Evolutionary conservation across 2,888 invertebrate species (phyloP).

Genomic region (Papilio demoleus): DNA sequence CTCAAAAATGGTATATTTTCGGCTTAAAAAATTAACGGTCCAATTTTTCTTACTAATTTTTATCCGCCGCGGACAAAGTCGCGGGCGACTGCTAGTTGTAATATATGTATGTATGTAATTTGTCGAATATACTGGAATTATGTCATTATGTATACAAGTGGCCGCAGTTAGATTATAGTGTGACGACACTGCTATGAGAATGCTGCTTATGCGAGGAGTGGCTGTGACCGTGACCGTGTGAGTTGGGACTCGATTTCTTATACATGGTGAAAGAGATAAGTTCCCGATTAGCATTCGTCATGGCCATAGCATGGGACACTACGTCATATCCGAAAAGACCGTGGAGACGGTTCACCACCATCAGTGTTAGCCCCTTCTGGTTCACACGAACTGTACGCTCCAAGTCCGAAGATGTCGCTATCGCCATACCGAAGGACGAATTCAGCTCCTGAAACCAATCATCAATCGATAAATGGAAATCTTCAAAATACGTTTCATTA

Average conservation of each 20-base stretch:
- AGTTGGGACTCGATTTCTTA: conserved; percentile 67
- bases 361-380: conserved; percentile 73
- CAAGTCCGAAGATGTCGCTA: conserved; percentile 63
- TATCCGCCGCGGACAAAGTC: no score
- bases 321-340: conserved; percentile 78
- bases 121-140: no score
- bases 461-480: neutral
- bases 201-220: conserved; percentile 58
- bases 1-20: no score
- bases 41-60: no score
- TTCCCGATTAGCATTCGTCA: conserved; percentile 79
- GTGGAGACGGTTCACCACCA: conserved; percentile 76
- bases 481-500: neutral
- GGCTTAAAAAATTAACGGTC: no score
- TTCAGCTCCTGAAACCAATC: conserved; percentile 71
- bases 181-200: conserved; percentile 64
- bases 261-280: conserved; percentile 79
- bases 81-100: no score
- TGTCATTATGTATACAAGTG: no score
- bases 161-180: conserved; percentile 58
- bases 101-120: no score
- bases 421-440: conserved; percentile 65
- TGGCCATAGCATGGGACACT: conserved; percentile 78
- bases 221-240: conserved; percentile 58
- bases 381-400: conserved; percentile 71